Evolutionary conservation across 1,140 invertebrate genomes (phyloP), one percentile per base, ranked within the genome.

Genomic region (Orius insidiosus): DNA sequence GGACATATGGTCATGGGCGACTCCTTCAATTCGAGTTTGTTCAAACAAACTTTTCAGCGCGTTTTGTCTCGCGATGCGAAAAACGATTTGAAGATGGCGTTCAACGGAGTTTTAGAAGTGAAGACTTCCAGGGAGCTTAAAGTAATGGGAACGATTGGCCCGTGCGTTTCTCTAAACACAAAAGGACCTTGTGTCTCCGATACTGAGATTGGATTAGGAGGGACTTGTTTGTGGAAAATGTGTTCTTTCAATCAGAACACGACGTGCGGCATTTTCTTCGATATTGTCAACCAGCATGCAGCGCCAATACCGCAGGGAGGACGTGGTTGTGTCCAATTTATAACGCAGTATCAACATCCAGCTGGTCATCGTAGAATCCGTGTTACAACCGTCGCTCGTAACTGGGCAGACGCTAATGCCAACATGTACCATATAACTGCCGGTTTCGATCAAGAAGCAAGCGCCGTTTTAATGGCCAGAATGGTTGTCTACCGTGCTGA

Each of bases 1-100:
- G 95, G 96, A 8, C 89, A 98, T 59, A 96, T 98, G 85, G 89
- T 99, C 8, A 95, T 99, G 87, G 94, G 92, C 11, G 96, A 99
- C 63, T 96, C 93, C 0, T 99, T 99, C 61, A 95, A 97, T 65
- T 98, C 95, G 0, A 89, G 90, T 0, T 68, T 99, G 1, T 99
- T 98, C 65, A 98, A 97, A 61, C 94, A 98, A 68, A 97, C 93
- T 39, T 98, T 97, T 71, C 90, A 97, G 63, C 72, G 93, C 51
- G 92, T 98, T 0, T 98, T 99, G 62, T 72, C 82, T 4, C 86
- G 90, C 55, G 92, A 98, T 67, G 68, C 74, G n/a, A 85, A 89
- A 55, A 77, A 77, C 33, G 82, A 96, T 56, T 76, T 96, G 39
- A 94, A 93, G 65, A 98, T 98, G 95, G 93, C 84, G 10, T 98